Base-by-base conservation (phyloP, 1,140 invertebrate genomes). In the Macrotrachela quadricornifera region DNA sequence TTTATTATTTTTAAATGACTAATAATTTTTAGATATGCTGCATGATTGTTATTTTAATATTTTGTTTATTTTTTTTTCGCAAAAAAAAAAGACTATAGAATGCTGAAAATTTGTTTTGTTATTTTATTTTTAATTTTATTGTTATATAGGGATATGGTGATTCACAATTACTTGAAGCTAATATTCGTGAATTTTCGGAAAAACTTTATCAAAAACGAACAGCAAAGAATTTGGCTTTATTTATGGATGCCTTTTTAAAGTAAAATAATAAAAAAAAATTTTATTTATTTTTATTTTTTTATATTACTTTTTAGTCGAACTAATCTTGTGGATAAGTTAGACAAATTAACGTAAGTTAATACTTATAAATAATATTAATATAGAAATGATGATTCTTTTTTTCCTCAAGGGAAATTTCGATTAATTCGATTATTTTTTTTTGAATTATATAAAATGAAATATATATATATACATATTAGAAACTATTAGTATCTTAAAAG, bases 161-260 rank as follows among this genome's bases (percentile, higher is more conserved):
- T 57, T 30, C 46, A 49, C 30, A 30, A 15, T 10, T 46, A 51
- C 10, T 42, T 40, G 3, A 53, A 49, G 21, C 36, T 45, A 10
- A 45, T 46, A 21, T 47, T 10, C 14, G 50, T 39, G 45, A 38
- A 30, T 53, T 46, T 36, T 46, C 21, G 30, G 37, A 21, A 36
- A 49, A 46, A 21, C 42, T 49, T 41, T 46, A 38, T 16, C 39
- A 48, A 46, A 45, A 40, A 36, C 37, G 44, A 16, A 57, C 49
- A 45, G 10, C 46, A 41, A 53, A 40, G 45, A 57, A 57, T 57
- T 18, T 57, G 17, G 17, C 41, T 10, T 38, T 53, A 16, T 57
- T 57, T 44, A 51, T 51, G 1, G 37, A 53, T 15, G 40, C 56
- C 10, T 57, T 57, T 54, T 42, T 53, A 14, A 49, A 46, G 56